These are phyloP conservation scores for Julus scandinavius DNA, from an alignment of 2,888 invertebrate species.

Conservation along the genomic window DNA sequence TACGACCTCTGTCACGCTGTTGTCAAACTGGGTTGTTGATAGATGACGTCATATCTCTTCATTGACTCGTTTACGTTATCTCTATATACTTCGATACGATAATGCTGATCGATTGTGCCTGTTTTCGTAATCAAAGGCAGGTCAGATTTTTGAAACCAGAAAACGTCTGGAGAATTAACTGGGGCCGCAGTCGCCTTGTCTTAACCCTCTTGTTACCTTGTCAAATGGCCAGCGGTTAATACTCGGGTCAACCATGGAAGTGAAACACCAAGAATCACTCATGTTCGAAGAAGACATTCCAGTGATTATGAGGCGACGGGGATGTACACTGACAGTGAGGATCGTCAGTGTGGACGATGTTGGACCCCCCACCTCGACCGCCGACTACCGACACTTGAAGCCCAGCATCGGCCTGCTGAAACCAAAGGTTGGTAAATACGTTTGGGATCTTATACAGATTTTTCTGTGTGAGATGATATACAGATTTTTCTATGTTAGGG, in stretches of 20 bases:
- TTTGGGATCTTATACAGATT: not conserved
- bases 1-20: not conserved
- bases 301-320: slow-evolving; percentile 64
- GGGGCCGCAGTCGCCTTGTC: not conserved
- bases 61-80: not conserved
- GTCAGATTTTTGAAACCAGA: not conserved
- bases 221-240: not conserved
- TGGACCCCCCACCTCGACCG: not conserved
- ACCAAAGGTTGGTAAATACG: not conserved
- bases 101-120: not conserved
- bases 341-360: slow-evolving; percentile 63
- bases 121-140: slow-evolving; percentile 14
- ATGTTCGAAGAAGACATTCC: slow-evolving; percentile 64
- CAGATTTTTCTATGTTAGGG: no score
- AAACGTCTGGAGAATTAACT: not conserved
- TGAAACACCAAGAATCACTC: slow-evolving; percentile 59
- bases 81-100: not conserved
- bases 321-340: slow-evolving; percentile 63
- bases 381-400: not conserved
- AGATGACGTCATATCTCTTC: not conserved
- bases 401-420: slow-evolving; percentile 16
- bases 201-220: not conserved
- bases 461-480: no score
- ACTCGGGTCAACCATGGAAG: not conserved
- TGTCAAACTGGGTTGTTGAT: not conserved